Percentiles rank a stretch among this genome's conserved stretches.
phyloP scores from a whole-genome alignment of 2,797 vertebrate species.

The Pangasius sanitwongsei region DNA sequence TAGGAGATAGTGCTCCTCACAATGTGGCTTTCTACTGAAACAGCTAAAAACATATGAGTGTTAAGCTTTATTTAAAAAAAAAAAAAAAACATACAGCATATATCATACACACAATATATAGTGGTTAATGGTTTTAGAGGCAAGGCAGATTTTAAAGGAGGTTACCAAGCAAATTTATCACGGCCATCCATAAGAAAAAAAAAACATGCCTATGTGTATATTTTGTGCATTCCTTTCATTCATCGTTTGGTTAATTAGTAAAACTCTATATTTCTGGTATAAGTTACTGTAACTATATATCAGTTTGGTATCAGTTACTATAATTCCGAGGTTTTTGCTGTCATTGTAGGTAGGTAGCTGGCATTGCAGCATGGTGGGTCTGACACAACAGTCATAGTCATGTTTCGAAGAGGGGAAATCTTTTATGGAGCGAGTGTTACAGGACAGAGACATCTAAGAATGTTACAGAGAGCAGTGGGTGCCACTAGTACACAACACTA shows the following conservation, averaged over 20 bases:
- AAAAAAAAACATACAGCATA: not conserved
- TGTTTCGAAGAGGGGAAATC: conserved; percentile 17
- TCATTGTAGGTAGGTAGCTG: not conserved
- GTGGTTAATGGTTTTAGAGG: conserved; percentile 62
- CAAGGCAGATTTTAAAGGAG: conserved; percentile 56
- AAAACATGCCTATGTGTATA: conserved; percentile 13
- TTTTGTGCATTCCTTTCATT: conserved; percentile 27
- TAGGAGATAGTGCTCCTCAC: not conserved
- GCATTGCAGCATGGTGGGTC: conserved; percentile 74
- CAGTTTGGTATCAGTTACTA: not conserved
- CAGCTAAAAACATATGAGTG: conserved; percentile 14
- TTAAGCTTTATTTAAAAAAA: conserved; percentile 49
- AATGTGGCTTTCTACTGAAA: conserved; percentile 12
- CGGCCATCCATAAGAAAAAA: conserved; percentile 44
- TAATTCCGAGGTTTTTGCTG: conserved; percentile 14
- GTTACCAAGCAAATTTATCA: conserved; percentile 32
- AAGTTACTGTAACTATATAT: not conserved
- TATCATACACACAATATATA: not conserved
- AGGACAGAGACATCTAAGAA: conserved; percentile 40
- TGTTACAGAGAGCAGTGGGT: conserved; percentile 53
- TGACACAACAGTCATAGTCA: conserved; percentile 76
- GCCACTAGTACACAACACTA: conserved; percentile 46
- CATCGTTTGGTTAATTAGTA: conserved; percentile 63
- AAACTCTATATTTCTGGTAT: not conserved
- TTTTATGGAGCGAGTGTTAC: not conserved